These are phyloP conservation scores for Lydus trimaculatus DNA, from an alignment of 2,888 invertebrate genomes.

Conservation along the genomic window DNA sequence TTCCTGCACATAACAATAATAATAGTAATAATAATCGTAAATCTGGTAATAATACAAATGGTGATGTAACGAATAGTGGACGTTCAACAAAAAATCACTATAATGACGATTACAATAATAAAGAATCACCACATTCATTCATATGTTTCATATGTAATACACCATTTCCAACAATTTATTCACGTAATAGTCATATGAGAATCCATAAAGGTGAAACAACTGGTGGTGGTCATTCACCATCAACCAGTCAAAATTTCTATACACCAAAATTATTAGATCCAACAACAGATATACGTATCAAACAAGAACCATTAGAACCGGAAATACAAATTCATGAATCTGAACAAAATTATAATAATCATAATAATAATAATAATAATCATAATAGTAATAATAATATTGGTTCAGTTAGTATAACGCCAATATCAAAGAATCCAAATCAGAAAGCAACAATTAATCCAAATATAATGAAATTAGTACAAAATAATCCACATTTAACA, in stretches of 20 bases:
- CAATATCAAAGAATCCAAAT: constrained; percentile 53
- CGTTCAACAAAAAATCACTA: constrained; percentile 35
- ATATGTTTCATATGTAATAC: constrained; percentile 58
- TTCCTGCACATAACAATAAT: constrained; percentile 30
- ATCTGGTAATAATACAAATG: constrained; percentile 31
- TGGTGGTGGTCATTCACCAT: constrained; percentile 15
- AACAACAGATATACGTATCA: constrained; percentile 38
- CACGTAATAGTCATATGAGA: constrained; percentile 59
- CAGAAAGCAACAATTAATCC: constrained; percentile 51
- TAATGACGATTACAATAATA: not conserved
- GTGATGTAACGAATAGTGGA: constrained; percentile 28
- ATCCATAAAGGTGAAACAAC: constrained; percentile 55
- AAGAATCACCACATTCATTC: constrained; percentile 37
- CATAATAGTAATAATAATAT: constrained; percentile 28
- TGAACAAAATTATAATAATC: constrained; percentile 27
- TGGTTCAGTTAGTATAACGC: constrained; percentile 57
- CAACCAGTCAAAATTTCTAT: constrained; percentile 21
- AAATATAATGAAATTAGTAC: constrained; percentile 57
- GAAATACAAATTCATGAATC: constrained; percentile 58
- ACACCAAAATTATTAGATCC: constrained; percentile 16
- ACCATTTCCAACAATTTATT: constrained; percentile 57
- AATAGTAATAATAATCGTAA: constrained; percentile 13
- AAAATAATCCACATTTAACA: constrained; percentile 59
- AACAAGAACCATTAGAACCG: constrained; percentile 57
- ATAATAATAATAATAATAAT: not conserved